Conservation (phyloP, 2,113 vertebrate genomes). For the Syngnathus floridae region DNA sequence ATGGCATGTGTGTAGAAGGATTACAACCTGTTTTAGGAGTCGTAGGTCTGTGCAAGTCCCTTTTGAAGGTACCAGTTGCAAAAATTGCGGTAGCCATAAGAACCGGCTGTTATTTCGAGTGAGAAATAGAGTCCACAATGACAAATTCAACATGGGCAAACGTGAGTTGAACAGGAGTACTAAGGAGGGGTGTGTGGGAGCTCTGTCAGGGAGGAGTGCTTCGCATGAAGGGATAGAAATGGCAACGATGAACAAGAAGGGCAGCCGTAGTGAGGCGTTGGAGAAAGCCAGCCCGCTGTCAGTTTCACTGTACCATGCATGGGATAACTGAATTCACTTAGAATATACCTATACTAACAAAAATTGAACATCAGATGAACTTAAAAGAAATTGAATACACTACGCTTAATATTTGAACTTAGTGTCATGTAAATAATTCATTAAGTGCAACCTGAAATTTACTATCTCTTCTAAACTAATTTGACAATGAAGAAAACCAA, state of each 20-base stretch:
- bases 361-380: neutral
- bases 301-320: constrained; percentile 61
- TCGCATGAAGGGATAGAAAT: constrained; percentile 35
- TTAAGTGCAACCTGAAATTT: too few species aligned
- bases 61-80: constrained; percentile 7
- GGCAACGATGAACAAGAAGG: constrained; percentile 30
- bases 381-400: neutral
- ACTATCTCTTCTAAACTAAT: too few species aligned
- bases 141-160: constrained; percentile 36
- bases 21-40: constrained; percentile 25
- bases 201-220: constrained; percentile 25
- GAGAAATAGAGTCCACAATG: constrained; percentile 64
- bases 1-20: constrained; percentile 18
- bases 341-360: neutral
- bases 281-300: constrained; percentile 43
- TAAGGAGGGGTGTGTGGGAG: constrained; percentile 22
- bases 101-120: constrained; percentile 47
- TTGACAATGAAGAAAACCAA: too few species aligned
- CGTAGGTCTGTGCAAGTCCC: constrained; percentile 7
- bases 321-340: constrained; percentile 51
- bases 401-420: too few species aligned
- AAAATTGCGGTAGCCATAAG: constrained; percentile 27
- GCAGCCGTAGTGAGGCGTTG: constrained; percentile 23
- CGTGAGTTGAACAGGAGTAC: constrained; percentile 30
- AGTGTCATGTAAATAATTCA: too few species aligned